These are phyloP conservation scores for Myiopsitta monachus DNA, from an alignment of 2,113 vertebrate species.

Conservation along the genomic window DNA sequence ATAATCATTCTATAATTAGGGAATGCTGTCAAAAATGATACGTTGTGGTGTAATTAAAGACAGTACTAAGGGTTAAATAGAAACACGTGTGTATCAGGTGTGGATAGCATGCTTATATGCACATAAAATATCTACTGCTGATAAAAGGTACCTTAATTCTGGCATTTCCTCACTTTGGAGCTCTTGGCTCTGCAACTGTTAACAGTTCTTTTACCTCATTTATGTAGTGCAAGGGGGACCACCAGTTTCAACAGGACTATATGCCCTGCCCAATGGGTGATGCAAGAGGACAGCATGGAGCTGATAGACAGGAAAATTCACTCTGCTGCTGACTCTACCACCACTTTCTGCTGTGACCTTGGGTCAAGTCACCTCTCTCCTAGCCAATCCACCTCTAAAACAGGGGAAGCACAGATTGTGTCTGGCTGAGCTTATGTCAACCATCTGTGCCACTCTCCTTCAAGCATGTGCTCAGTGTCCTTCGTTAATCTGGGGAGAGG, in stretches of 20 bases:
- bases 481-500: accelerated
- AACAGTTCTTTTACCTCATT: not conserved
- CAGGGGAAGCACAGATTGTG: accelerated
- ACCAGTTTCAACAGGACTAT: not conserved
- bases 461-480: accelerated
- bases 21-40: not conserved
- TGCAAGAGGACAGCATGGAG: accelerated
- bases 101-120: not conserved
- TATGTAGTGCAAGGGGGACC: not conserved
- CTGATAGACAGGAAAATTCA: not conserved
- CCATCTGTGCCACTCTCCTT: not conserved
- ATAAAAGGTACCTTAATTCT: not conserved
- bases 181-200: not conserved
- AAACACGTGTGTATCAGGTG: not conserved
- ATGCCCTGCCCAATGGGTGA: not conserved
- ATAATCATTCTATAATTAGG: not conserved
- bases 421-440: not conserved
- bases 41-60: not conserved
- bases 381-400: not conserved
- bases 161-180: not conserved
- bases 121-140: not conserved
- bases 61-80: not conserved
- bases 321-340: not conserved
- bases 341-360: not conserved
- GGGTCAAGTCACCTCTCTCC: not conserved